Evolutionary conservation across 2,113 vertebrate species (phyloP).

Genomic region (Gyps fulvus): DNA sequence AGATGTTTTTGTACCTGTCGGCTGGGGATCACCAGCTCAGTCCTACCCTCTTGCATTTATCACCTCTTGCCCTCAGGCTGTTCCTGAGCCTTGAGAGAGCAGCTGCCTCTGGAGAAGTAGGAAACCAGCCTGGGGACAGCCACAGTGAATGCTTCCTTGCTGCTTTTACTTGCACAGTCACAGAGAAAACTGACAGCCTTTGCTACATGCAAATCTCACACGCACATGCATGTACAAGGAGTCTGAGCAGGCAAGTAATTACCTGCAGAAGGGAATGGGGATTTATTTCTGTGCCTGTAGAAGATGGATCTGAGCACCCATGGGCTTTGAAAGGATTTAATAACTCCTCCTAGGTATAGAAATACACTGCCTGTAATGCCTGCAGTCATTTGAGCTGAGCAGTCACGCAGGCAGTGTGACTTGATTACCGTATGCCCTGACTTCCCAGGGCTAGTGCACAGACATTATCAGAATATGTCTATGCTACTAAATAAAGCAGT

Average conservation of each 20-base stretch:
- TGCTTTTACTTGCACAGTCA: neutral
- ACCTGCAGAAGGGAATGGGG: neutral
- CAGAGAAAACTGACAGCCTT: neutral
- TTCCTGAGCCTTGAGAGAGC: neutral
- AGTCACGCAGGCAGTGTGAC: neutral
- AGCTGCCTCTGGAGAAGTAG: neutral
- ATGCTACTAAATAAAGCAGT: neutral
- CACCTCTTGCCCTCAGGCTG: neutral
- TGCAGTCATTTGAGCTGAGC: neutral
- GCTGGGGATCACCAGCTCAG: neutral
- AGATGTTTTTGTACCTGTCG: neutral
- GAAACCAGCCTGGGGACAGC: neutral
- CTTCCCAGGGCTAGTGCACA: neutral
- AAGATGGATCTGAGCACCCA: neutral
- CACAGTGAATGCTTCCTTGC: neutral
- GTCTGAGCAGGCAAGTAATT: neutral
- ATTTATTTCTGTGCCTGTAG: neutral
- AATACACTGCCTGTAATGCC: neutral
- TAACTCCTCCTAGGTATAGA: neutral
- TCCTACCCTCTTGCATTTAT: neutral
- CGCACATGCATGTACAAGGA: neutral
- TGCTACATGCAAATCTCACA: neutral
- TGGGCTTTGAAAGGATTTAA: slow-evolving; percentile 10
- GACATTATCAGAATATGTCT: neutral
- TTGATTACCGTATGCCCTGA: neutral